Evolutionary conservation across 2,113 vertebrate species (phyloP).

Genomic region (Indri indri): DNA sequence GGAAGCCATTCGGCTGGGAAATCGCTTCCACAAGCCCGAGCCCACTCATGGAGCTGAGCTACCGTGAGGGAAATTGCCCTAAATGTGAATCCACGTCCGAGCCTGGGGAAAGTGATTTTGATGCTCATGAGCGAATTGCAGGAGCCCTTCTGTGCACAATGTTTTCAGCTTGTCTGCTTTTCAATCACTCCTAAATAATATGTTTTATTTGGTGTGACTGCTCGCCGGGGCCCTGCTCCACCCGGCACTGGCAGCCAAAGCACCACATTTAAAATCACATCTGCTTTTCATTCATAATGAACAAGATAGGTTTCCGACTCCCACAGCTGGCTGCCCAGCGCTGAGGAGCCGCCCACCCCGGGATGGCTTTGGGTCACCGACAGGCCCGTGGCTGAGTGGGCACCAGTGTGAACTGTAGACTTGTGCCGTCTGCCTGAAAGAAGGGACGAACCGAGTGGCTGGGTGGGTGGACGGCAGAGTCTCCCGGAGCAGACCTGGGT

Average conservation of each 20-base stretch:
- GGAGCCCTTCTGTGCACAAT: constrained; percentile 34
- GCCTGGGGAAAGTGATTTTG: background rate
- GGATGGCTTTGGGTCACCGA: background rate
- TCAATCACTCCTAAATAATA: constrained; percentile 68
- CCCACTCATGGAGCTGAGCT: background rate
- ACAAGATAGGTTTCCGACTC: background rate
- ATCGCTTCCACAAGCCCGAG: background rate
- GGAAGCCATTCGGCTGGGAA: background rate
- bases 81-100: constrained; percentile 13
- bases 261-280: background rate
- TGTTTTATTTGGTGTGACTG: constrained; percentile 40
- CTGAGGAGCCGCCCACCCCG: background rate
- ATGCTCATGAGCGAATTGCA: background rate
- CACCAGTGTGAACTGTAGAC: background rate
- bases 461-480: background rate
- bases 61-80: constrained; percentile 65
- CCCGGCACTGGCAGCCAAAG: background rate
- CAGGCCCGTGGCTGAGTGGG: background rate
- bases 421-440: background rate
- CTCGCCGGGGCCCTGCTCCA: background rate
- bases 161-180: constrained; percentile 72
- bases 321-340: rapidly evolving
- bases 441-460: background rate
- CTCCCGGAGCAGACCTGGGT: background rate
- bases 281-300: constrained; percentile 49